Conservation (phyloP, 2,113 vertebrate species). For the Oryzias curvinotus region DNA sequence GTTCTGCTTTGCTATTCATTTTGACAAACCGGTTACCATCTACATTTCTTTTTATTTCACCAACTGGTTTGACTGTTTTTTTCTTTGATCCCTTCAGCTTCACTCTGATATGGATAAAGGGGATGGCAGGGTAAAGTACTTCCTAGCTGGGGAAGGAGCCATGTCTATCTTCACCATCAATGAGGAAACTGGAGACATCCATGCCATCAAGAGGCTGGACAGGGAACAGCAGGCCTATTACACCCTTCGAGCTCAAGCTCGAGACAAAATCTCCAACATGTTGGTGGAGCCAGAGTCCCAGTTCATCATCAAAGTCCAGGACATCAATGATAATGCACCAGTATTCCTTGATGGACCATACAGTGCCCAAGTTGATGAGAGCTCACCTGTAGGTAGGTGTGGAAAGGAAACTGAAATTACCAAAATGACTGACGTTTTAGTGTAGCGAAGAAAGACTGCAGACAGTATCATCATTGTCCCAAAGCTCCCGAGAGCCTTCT, state of each 20-base stretch:
- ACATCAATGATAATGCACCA: constrained; percentile 63
- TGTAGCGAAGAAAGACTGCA: too few relatives aligned
- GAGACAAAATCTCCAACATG: constrained; percentile 82
- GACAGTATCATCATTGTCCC: too few relatives aligned
- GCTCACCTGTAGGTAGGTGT: constrained; percentile 38
- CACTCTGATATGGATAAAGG: constrained; percentile 94
- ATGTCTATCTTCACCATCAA: constrained; percentile 92
- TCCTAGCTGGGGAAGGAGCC: constrained; percentile 90
- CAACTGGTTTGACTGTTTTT: too few relatives aligned
- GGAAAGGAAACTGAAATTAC: not conserved
- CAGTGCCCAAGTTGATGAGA: constrained; percentile 83
- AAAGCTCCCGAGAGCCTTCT: too few relatives aligned
- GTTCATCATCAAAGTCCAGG: constrained; percentile 80
- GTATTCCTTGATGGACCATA: constrained; percentile 89
- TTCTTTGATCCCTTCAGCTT: constrained; percentile 73
- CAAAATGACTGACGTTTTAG: too few relatives aligned
- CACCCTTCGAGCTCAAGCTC: constrained; percentile 85
- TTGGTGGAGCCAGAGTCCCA: constrained; percentile 88
- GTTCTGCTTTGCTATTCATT: not conserved
- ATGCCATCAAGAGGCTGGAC: constrained; percentile 89
- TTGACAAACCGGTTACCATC: not conserved
- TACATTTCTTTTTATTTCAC: not conserved
- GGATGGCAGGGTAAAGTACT: constrained; percentile 88
- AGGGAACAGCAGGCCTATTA: constrained; percentile 92
- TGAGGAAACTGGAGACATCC: constrained; percentile 92